phyloP scores from a whole-genome alignment of 92 coral and sea anemone species.

The Siderastrea siderea region DNA sequence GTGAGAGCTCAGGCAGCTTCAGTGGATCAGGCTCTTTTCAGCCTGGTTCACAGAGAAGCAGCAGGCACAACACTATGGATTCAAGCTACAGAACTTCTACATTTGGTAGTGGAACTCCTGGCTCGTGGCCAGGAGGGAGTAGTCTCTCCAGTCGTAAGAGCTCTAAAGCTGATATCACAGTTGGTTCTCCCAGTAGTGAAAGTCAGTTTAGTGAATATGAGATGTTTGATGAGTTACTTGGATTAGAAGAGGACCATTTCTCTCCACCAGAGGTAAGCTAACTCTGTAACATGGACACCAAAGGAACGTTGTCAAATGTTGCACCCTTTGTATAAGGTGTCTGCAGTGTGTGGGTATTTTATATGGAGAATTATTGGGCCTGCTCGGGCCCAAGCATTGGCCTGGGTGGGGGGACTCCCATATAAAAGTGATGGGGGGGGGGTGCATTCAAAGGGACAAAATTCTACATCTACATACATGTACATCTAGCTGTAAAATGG shows the following conservation, averaged over 20 bases:
- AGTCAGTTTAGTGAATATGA: conserved; percentile 89
- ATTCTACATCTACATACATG: no score
- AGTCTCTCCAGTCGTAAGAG: conserved; percentile 39
- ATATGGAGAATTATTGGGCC: no score
- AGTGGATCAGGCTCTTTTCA: conserved; percentile 88
- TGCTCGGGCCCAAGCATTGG: no score
- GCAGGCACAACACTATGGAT: conserved; percentile 71
- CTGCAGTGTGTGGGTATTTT: no score
- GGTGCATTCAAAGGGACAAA: no score
- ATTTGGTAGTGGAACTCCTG: conserved; percentile 55
- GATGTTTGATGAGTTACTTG: conserved; percentile 94
- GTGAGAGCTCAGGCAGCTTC: conserved; percentile 79
- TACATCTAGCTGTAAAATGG: no score
- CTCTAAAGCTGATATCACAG: conserved; percentile 56
- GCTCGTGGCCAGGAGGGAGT: conserved; percentile 59
- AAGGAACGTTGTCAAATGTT: no score
- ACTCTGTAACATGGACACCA: no score
- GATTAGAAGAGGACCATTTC: conserved; percentile 95
- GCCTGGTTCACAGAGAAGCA: conserved; percentile 35
- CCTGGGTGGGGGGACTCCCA: no score
- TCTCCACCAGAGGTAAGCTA: conserved; percentile 94
- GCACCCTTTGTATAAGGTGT: no score
- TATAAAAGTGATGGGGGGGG: no score
- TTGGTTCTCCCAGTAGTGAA: conserved; percentile 71
- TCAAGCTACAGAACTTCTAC: conserved; percentile 55